Conservation (phyloP, 2,888 invertebrate species). For the Danaus chrysippus region DNA sequence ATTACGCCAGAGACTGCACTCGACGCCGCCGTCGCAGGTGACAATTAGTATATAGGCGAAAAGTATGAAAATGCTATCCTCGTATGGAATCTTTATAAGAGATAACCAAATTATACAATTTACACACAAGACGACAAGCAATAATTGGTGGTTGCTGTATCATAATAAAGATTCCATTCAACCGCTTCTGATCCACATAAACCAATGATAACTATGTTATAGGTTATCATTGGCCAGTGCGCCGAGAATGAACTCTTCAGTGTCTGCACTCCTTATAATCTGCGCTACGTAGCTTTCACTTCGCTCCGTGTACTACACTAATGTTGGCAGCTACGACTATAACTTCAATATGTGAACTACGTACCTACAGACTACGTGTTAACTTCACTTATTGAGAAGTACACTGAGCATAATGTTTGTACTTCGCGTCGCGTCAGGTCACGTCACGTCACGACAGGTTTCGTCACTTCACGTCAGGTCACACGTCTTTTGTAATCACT, state of each 20-base stretch:
- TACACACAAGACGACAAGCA: background rate
- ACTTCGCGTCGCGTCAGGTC: constrained; percentile 56
- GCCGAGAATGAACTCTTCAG: constrained; percentile 76
- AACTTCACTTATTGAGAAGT: constrained; percentile 68
- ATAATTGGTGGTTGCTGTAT: background rate
- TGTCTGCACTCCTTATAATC: constrained; percentile 79
- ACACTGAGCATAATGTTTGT: constrained; percentile 70
- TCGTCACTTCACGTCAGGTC: constrained; percentile 7
- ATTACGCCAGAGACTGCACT: constrained; percentile 94
- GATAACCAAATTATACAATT: too few relatives aligned
- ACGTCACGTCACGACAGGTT: constrained; percentile 3
- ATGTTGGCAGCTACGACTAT: constrained; percentile 67
- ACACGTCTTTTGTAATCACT: constrained; percentile 75
- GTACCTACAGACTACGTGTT: constrained; percentile 74
- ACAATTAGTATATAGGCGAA: constrained; percentile 26
- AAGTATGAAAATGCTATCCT: constrained; percentile 35
- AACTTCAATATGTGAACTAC: constrained; percentile 74
- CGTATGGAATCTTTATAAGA: constrained; percentile 56
- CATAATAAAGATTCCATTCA: constrained; percentile 61
- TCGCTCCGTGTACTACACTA: constrained; percentile 72
- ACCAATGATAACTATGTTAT: constrained; percentile 80
- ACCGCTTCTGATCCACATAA: constrained; percentile 62
- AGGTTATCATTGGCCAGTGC: constrained; percentile 80
- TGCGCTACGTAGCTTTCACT: constrained; percentile 78
- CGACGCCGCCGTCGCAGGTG: constrained; percentile 82